A percentile compares a stretch with the other conserved stretches of the same genome.
These are phyloP conservation scores for Oppia nitens DNA, from an alignment of 1,140 invertebrate species.

Conservation along the genomic window DNA sequence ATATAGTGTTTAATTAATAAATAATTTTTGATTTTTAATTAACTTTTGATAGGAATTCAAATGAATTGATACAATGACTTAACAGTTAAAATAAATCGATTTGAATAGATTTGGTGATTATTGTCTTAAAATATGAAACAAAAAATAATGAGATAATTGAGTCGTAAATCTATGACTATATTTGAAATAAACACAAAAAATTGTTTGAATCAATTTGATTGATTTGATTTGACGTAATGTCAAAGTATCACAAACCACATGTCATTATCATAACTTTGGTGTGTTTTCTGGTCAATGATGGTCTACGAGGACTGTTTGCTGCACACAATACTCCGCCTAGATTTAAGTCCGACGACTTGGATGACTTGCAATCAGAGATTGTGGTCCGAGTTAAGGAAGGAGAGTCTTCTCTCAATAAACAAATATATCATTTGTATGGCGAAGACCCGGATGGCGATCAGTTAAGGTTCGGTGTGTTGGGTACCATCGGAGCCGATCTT, in stretches of 20 bases:
- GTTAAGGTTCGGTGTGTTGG: conserved; percentile 60
- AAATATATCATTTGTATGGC: conserved; percentile 62
- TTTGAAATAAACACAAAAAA: neutral
- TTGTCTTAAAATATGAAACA: neutral
- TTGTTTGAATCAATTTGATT: neutral
- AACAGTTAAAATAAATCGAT: neutral
- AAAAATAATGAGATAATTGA: neutral
- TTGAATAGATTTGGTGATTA: neutral
- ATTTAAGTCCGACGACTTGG: conserved; percentile 6
- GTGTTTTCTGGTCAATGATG: neutral
- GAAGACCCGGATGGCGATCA: conserved; percentile 67
- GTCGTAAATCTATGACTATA: too few species aligned
- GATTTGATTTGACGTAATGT: neutral
- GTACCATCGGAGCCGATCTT: conserved; percentile 56
- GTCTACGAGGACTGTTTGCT: neutral
- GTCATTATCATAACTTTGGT: neutral
- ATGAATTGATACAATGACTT: too few species aligned
- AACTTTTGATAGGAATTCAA: too few species aligned
- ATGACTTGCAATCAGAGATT: conserved; percentile 19
- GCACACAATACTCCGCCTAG: conserved; percentile 5
- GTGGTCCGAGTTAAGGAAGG: conserved; percentile 24
- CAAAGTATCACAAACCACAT: neutral
- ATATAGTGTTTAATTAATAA: too few species aligned
- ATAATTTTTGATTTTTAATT: too few species aligned
- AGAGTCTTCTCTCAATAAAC: conserved; percentile 42